Evolutionary conservation across 1,140 invertebrate genomes (phyloP).

Genomic region (Drosophila funebris): DNA sequence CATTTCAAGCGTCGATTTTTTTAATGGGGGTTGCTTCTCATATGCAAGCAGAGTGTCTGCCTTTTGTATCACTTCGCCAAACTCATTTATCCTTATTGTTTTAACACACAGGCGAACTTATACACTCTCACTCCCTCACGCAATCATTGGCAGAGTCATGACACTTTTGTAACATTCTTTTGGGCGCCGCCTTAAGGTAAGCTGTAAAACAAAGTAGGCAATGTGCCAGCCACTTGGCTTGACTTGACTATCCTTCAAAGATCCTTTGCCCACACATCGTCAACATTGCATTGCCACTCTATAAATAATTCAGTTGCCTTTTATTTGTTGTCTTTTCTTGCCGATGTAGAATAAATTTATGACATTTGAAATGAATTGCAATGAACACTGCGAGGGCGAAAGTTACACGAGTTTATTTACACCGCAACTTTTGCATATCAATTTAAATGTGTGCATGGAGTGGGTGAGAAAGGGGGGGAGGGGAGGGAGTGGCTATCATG

Average conservation of each 20-base stretch:
- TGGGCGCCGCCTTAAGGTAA: slow-evolving; percentile 20
- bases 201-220: slow-evolving; percentile 6
- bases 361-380: slow-evolving; percentile 40
- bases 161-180: slow-evolving; percentile 8
- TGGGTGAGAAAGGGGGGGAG: too few species aligned
- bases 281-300: slow-evolving; percentile 8
- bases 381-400: slow-evolving; percentile 7
- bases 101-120: not conserved
- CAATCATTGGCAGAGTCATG: not conserved
- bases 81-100: slow-evolving; percentile 45
- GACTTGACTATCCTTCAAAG: slow-evolving; percentile 1
- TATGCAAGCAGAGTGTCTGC: slow-evolving; percentile 12
- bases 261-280: not conserved
- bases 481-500: not conserved
- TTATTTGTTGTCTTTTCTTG: slow-evolving; percentile 11
- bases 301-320: slow-evolving; percentile 44
- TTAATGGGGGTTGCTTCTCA: slow-evolving; percentile 4
- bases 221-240: slow-evolving; percentile 23
- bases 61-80: slow-evolving; percentile 16
- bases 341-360: slow-evolving; percentile 28
- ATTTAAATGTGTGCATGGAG: slow-evolving; percentile 29
- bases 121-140: not conserved
- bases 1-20: slow-evolving; percentile 5
- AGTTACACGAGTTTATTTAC: slow-evolving; percentile 37
- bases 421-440: slow-evolving; percentile 51